Conservation (phyloP, 2,797 vertebrate genomes). For the Tympanoctomys barrerae region DNA sequence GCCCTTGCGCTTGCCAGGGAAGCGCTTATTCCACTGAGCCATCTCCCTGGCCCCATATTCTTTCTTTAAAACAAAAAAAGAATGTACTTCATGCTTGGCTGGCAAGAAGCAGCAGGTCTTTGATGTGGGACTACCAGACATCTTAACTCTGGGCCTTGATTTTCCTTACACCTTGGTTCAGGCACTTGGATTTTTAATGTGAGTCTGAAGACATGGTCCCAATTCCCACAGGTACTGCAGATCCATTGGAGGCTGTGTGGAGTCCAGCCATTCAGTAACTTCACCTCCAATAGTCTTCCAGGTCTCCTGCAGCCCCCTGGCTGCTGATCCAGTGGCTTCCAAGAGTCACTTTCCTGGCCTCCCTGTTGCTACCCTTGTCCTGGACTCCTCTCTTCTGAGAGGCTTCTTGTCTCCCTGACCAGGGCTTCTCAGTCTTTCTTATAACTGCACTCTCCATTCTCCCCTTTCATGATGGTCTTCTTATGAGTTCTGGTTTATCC, state of each 20-base stretch:
- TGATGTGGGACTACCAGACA: neutral
- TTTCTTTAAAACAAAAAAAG: neutral
- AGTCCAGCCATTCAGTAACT: neutral
- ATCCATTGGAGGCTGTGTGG: neutral
- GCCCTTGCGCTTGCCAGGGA: no score
- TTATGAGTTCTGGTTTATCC: neutral
- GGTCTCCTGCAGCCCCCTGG: no score
- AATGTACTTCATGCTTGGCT: neutral
- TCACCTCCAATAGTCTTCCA: neutral
- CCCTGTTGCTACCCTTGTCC: neutral
- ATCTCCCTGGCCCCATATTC: neutral
- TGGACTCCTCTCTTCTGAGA: neutral
- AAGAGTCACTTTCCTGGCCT: neutral
- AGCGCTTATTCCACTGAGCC: no score
- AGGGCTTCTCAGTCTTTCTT: neutral
- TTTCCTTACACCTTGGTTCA: slow-evolving; percentile 31
- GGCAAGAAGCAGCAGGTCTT: neutral
- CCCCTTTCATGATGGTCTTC: neutral
- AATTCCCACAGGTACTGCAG: neutral
- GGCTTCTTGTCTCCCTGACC: neutral
- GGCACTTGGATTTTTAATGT: neutral
- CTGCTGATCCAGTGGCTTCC: neutral
- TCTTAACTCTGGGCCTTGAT: slow-evolving; percentile 17
- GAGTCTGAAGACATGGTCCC: slow-evolving; percentile 30
- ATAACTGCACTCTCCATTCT: neutral